Evolutionary conservation across 2,113 vertebrate species (phyloP), one percentile per base, ranked within the genome.

Genomic region (Chlorodrepanis virens): DNA sequence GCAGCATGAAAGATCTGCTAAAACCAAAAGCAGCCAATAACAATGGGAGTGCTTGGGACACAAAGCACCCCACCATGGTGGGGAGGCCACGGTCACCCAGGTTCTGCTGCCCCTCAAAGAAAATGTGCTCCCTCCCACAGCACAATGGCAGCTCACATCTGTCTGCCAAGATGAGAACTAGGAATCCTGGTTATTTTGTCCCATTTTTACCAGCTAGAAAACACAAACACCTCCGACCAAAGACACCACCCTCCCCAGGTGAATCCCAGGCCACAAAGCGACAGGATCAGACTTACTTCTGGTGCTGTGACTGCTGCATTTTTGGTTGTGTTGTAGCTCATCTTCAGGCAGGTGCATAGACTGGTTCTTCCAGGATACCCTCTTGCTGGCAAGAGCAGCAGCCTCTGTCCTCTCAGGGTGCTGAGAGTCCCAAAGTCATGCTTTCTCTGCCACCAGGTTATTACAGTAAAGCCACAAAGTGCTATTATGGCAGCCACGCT

Each of bases 231-330:
- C 50, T 83, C 59, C 1, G 6, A 79, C 4, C 49, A 72, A 64
- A 83, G 57, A 75, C 60, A 35, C 45, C 64, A 37, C 42, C 60
- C 76, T 85, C 35, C 70, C 35, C 64, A 78, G 29, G 33, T 11
- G 27, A 90, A 52, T 18, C 75, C 83, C 64, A 83, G 54, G 50
- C 19, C 40, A 44, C 31, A 37, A 53, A 44, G 24, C 42, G 42
- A 24, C 22, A 70, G 27, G 31, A 71, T 75, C 60, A 70, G 52
- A 95, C 96, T 97, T 95, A 97, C 96, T 87, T 89, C 22, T 91
- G 95, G 35, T 7, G 69, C 83, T 91, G 94, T 0, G 75, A 72
- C n/a, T 93, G 94, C 82, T 89, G 93, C 96, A 97, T 97, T 89
- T 94, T 94, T n/a, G 0, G 76, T 37, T 35, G 72, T 31, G 77